These are phyloP conservation scores for Andrena hattorfiana DNA, from an alignment of 2,888 invertebrate genomes.

Conservation along the genomic window DNA sequence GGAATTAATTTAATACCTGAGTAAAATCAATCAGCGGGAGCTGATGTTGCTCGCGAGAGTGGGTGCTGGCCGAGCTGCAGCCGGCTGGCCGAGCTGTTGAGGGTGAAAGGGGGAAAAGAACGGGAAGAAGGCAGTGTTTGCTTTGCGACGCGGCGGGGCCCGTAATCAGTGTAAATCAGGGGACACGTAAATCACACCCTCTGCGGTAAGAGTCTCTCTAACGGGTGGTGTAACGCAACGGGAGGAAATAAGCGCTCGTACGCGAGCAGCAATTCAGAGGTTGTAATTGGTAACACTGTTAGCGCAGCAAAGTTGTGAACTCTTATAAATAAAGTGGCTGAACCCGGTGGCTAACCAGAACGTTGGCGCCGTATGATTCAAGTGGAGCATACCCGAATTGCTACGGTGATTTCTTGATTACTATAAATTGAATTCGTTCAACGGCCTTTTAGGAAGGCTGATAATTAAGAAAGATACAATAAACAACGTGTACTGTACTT, in stretches of 20 bases:
- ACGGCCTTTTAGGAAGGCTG: neutral
- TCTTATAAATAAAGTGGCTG: too few relatives aligned
- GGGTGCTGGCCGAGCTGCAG: slow-evolving; percentile 68
- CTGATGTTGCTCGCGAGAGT: slow-evolving; percentile 78
- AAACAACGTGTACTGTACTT: slow-evolving; percentile 41
- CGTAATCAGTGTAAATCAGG: slow-evolving; percentile 85
- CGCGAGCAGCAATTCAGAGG: neutral
- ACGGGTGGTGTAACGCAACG: slow-evolving; percentile 77
- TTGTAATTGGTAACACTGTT: slow-evolving; percentile 6
- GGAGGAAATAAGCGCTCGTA: slow-evolving; percentile 40
- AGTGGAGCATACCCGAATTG: too few relatives aligned
- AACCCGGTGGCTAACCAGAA: too few relatives aligned
- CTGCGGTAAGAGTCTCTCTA: slow-evolving; percentile 80
- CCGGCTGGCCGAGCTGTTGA: slow-evolving; percentile 42
- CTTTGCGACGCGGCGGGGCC: slow-evolving; percentile 82
- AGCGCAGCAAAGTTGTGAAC: too few relatives aligned
- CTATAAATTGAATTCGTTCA: neutral
- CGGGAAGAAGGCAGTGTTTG: slow-evolving; percentile 79
- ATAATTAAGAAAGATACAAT: slow-evolving; percentile 17
- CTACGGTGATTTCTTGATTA: neutral
- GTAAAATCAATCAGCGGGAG: slow-evolving; percentile 83
- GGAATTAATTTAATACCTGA: slow-evolving; percentile 82
- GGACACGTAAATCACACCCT: slow-evolving; percentile 84
- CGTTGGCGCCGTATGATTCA: too few relatives aligned
- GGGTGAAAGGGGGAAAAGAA: slow-evolving; percentile 31